Evolutionary conservation across 2,113 vertebrate species (phyloP).

Genomic region (Gorsachius goisagi): DNA sequence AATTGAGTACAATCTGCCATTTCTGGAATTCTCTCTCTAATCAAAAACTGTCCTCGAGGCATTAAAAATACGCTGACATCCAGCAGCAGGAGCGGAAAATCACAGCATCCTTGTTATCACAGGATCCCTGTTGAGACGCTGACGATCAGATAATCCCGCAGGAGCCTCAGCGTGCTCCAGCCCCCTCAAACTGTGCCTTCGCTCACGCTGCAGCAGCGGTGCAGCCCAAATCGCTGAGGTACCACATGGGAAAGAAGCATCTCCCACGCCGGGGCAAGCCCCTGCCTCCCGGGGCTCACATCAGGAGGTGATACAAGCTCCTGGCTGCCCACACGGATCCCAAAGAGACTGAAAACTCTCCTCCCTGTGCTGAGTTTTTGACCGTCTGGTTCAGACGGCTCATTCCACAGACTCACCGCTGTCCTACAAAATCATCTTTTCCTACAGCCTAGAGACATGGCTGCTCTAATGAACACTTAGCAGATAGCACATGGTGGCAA

Average conservation of each 20-base stretch:
- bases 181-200: neutral
- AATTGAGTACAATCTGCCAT: constrained; percentile 32
- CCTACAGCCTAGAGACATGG: neutral
- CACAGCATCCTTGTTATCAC: neutral
- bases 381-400: neutral
- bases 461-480: neutral
- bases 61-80: neutral
- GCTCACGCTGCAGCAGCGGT: neutral
- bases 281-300: neutral
- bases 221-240: neutral
- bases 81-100: neutral
- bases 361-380: neutral
- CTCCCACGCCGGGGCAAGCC: no score
- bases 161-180: neutral
- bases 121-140: neutral
- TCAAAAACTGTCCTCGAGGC: neutral
- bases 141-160: neutral
- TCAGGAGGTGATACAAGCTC: neutral
- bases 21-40: constrained; percentile 38
- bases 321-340: neutral
- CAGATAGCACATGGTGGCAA: accelerated
- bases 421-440: neutral
- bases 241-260: neutral
- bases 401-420: neutral
- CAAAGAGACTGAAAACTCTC: neutral